phyloP scores from a whole-genome alignment of 2,888 invertebrate genomes.

The Meliscaeva auricollis region DNA sequence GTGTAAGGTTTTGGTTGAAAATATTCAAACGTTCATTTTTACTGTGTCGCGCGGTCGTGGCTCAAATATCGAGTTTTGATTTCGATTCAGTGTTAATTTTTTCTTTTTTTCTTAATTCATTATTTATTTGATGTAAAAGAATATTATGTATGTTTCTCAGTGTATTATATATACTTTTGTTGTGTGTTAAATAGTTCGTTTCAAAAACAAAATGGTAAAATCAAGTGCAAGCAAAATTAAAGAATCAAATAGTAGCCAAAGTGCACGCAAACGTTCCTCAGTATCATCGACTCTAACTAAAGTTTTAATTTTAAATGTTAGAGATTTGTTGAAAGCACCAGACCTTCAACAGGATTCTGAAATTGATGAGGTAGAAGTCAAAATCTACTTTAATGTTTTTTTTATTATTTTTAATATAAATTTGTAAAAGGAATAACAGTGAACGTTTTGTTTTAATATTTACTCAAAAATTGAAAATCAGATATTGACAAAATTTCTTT shows the following conservation, averaged over 20 bases:
- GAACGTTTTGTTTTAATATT: too few relatives aligned
- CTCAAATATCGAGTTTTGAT: too few relatives aligned
- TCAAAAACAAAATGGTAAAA: constrained; percentile 45
- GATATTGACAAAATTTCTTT: too few relatives aligned
- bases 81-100: too few relatives aligned
- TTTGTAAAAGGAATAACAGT: too few relatives aligned
- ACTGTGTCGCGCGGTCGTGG: too few relatives aligned
- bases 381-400: neutral
- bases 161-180: neutral
- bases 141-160: too few relatives aligned
- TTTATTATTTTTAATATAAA: neutral
- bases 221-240: constrained; percentile 12
- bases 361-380: constrained; percentile 58
- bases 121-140: too few relatives aligned
- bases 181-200: neutral
- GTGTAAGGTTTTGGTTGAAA: constrained; percentile 5
- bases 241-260: constrained; percentile 32
- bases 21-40: neutral
- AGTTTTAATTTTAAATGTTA: constrained; percentile 83
- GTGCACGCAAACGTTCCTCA: constrained; percentile 82
- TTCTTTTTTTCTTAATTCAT: neutral
- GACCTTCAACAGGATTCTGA: constrained; percentile 77
- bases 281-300: constrained; percentile 82
- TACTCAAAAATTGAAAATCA: too few relatives aligned
- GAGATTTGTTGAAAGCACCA: constrained; percentile 81